Evolutionary conservation across 2,797 vertebrate genomes (phyloP).

Genomic region (Sebastes matsubarae): DNA sequence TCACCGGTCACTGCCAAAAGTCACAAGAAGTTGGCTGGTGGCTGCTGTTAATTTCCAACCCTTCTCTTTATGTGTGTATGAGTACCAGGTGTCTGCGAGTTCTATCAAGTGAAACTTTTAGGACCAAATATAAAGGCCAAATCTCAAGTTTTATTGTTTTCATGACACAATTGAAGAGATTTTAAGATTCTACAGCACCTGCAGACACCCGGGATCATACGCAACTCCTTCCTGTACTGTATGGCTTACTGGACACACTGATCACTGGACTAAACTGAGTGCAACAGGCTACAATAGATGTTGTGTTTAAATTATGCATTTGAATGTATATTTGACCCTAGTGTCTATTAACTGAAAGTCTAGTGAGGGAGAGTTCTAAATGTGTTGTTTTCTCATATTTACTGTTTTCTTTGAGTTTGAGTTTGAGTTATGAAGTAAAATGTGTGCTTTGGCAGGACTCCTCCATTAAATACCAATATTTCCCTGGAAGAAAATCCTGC

Average conservation of each 20-base stretch:
- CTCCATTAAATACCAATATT: not conserved
- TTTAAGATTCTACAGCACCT: not conserved
- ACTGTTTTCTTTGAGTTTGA: not conserved
- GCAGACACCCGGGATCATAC: slow-evolving; percentile 12
- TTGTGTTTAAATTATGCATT: not conserved
- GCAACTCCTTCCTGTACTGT: not conserved
- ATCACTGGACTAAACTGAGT: not conserved
- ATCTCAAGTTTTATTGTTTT: not conserved
- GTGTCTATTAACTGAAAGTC: not conserved
- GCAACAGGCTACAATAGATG: not conserved
- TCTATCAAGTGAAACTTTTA: not conserved
- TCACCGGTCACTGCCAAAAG: slow-evolving; percentile 33
- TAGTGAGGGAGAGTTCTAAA: not conserved
- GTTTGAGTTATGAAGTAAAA: too few species aligned
- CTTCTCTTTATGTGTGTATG: slow-evolving; percentile 16
- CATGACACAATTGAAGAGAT: not conserved
- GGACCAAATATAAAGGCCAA: not conserved
- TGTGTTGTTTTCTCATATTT: not conserved
- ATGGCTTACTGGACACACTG: not conserved
- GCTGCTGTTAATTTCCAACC: slow-evolving; percentile 36
- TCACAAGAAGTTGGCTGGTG: slow-evolving; percentile 33
- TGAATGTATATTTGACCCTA: not conserved
- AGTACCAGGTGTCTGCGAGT: slow-evolving; percentile 42
- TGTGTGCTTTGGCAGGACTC: not conserved
- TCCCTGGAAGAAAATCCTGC: not conserved